Evolutionary conservation across 1,140 invertebrate genomes (phyloP).

Genomic region (Trinorchestia longiramus): DNA sequence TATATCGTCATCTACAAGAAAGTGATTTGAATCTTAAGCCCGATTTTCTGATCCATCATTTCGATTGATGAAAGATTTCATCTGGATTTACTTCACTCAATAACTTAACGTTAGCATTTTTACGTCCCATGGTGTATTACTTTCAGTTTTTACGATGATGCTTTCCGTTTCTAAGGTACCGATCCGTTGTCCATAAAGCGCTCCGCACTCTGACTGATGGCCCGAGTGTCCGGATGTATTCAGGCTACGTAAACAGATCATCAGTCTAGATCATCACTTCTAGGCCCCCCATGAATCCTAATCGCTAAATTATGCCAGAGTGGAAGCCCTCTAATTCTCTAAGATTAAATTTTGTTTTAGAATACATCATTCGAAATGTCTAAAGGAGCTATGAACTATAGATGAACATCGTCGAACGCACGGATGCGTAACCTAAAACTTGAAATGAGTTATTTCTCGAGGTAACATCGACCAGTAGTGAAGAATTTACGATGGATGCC

Average conservation of each 20-base stretch:
- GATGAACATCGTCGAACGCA: not conserved
- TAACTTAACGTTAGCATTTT: not conserved
- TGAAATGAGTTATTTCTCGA: not conserved
- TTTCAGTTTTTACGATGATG: not conserved
- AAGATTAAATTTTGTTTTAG: not conserved
- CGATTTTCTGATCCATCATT: not conserved
- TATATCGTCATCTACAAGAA: not conserved
- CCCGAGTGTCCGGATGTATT: not conserved
- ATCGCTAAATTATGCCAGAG: not conserved
- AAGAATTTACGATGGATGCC: not conserved
- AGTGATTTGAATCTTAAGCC: not conserved
- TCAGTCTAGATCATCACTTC: not conserved
- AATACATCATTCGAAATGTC: not conserved
- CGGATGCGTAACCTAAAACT: not conserved
- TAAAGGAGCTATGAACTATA: not conserved
- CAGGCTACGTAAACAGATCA: not conserved
- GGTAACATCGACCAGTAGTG: not conserved
- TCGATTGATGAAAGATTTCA: not conserved
- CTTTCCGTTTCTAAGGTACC: not conserved
- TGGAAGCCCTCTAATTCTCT: not conserved
- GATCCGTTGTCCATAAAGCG: not conserved
- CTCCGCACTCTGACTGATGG: not conserved
- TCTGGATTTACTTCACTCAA: not conserved
- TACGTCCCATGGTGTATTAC: not conserved
- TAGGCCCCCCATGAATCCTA: not conserved